Conservation (phyloP, 2,888 invertebrate genomes). For the Acleris cristana region DNA sequence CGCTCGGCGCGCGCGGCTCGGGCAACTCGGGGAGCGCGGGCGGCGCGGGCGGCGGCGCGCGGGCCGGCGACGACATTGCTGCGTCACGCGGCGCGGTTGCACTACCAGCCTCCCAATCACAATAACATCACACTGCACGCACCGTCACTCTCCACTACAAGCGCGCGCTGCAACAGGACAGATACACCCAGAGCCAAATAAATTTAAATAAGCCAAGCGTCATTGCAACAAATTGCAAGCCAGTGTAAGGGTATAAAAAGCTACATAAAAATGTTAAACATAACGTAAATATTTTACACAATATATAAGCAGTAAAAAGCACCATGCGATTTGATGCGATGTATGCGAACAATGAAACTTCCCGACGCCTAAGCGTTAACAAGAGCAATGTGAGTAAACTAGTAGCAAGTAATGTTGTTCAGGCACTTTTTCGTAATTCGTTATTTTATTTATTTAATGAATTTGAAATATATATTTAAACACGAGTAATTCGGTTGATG, state of each 20-base stretch:
- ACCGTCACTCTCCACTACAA: conserved; percentile 68
- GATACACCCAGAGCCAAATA: conserved; percentile 76
- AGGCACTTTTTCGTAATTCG: conserved; percentile 8
- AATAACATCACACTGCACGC: conserved; percentile 67
- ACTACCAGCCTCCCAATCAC: conserved; percentile 56
- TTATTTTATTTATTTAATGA: neutral
- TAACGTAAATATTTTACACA: too few relatives aligned
- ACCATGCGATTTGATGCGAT: conserved; percentile 22
- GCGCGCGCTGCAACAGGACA: conserved; percentile 79
- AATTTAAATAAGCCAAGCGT: conserved; percentile 72
- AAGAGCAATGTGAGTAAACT: conserved; percentile 20
- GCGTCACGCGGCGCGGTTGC: conserved; percentile 48
- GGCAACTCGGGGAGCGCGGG: conserved; percentile 47
- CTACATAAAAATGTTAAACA: neutral
- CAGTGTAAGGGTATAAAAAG: conserved; percentile 36
- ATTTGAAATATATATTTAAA: neutral
- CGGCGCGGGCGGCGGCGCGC: conserved; percentile 58
- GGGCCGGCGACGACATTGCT: conserved; percentile 74
- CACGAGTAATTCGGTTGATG: neutral
- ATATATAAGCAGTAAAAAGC: neutral
- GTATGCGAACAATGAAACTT: neutral
- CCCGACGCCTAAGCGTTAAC: neutral
- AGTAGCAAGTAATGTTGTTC: neutral
- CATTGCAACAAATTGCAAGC: conserved; percentile 45
- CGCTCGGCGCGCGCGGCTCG: conserved; percentile 48